These are phyloP conservation scores for Athalia rosae DNA, from an alignment of 2,888 invertebrate genomes.

Conservation along the genomic window DNA sequence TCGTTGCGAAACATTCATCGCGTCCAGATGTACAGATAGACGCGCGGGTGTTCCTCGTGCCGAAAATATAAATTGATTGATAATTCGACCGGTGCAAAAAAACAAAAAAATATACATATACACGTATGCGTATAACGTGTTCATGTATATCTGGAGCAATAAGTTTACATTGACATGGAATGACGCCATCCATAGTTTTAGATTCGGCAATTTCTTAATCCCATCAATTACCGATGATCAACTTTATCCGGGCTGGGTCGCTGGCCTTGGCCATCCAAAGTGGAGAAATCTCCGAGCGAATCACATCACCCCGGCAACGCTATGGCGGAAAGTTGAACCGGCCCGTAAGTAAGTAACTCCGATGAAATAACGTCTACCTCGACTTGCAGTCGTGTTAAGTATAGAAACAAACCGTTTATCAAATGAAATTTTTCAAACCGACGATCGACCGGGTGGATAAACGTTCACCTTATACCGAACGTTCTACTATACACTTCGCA, in stretches of 20 bases:
- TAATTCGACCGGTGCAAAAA: neutral
- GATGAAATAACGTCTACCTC: too few species aligned
- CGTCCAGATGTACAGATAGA: too few species aligned
- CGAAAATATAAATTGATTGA: neutral
- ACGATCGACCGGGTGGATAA: conserved; percentile 6
- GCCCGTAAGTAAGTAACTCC: too few species aligned
- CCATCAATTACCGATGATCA: conserved; percentile 40
- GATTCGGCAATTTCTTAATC: conserved; percentile 31
- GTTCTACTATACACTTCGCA: neutral
- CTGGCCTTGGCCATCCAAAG: conserved; percentile 11
- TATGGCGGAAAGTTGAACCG: too few species aligned
- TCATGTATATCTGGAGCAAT: conserved; percentile 31
- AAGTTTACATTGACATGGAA: neutral
- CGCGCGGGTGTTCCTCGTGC: neutral
- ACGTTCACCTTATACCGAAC: neutral
- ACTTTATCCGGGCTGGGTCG: conserved; percentile 31
- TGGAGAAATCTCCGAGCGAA: conserved; percentile 18
- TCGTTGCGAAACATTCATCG: neutral
- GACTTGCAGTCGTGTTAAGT: too few species aligned
- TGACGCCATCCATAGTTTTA: conserved; percentile 33
- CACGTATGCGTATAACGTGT: too few species aligned
- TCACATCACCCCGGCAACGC: neutral
- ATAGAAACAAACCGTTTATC: neutral
- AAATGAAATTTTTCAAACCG: neutral
- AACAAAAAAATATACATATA: too few species aligned